Conservation (phyloP, 2,888 invertebrate species). For the Pristionchus mayeri region DNA sequence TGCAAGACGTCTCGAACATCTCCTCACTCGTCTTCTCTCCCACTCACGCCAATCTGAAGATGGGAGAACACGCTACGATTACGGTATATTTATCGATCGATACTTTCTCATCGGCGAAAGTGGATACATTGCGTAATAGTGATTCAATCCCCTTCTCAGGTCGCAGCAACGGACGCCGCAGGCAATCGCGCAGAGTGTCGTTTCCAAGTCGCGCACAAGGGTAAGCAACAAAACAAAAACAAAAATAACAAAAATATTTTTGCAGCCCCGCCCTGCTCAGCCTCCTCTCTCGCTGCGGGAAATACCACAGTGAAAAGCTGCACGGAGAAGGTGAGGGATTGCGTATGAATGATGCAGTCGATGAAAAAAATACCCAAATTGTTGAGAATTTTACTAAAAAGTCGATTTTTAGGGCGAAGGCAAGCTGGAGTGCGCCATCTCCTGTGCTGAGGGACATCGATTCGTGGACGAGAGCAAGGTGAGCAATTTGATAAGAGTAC, state of each 20-base stretch:
- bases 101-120: no score
- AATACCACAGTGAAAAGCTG: constrained; percentile 78
- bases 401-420: constrained; percentile 83
- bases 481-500: not conserved
- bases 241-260: no score
- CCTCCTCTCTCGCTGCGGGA: constrained; percentile 92
- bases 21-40: constrained; percentile 72
- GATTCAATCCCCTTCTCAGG: constrained; percentile 54
- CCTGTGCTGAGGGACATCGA: constrained; percentile 70
- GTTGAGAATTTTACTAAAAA: not conserved
- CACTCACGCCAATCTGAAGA: constrained; percentile 62
- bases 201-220: constrained; percentile 75
- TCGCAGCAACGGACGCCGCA: constrained; percentile 70
- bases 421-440: constrained; percentile 78
- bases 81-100: no score
- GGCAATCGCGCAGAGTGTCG: constrained; percentile 75
- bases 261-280: constrained; percentile 83
- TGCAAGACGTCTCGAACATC: constrained; percentile 75
- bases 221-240: no score
- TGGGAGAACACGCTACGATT: constrained; percentile 65
- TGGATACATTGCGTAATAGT: not conserved
- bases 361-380: no score
- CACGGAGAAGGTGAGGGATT: constrained; percentile 30
- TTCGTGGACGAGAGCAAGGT: constrained; percentile 66
- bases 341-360: not conserved